Base-by-base conservation (phyloP, 1,140 invertebrate genomes). In the Sesamia nonagrioides region DNA sequence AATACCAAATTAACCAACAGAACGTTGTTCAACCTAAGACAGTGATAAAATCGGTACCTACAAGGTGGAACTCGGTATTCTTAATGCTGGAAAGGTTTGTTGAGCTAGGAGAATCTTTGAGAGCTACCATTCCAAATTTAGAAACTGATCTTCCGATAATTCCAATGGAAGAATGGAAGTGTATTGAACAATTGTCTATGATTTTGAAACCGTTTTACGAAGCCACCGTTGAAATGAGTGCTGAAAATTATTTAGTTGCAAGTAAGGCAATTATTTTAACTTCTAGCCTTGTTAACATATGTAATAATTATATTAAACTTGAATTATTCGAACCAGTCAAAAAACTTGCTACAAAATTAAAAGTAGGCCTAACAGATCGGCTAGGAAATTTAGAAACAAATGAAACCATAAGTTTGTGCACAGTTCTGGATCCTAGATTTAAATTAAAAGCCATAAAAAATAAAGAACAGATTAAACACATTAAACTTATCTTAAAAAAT, bases 151-250 rank as follows among this genome's bases (percentile, higher is more conserved):
- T 82, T 9, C 78, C 78, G 48, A 75, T 74, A 35, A 80, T 82
- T 35, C 58, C 78, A 0, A 33, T 58, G 1, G 73, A 82, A 75
- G 78, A 77, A 33, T 82, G 77, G 81, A 52, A 74, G 15, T 76
- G 72, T 42, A 68, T 82, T 9, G 45, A 77, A 21, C 78, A 82
- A 60, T 61, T 82, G n/a, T 80, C 78, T 66, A 21, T 68, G 1
- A 61, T 82, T 27, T 21, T 80, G 6, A 79, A 82, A 80, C 81
- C 81, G 3, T 80, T 82, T 69, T 68, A 82, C 48, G 73, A 82
- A 61, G 74, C 58, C 11, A 80, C 78, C 2, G 33, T 63, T 1
- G 40, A 66, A 58, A 80, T 80, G 78, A 68, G 68, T 73, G 63
- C 60, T 8, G 80, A 82, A 33, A 56, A 79, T 45, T 77, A 77